These are phyloP conservation scores for Etheostoma cragini DNA, from an alignment of 2,113 vertebrate species.

Conservation along the genomic window DNA sequence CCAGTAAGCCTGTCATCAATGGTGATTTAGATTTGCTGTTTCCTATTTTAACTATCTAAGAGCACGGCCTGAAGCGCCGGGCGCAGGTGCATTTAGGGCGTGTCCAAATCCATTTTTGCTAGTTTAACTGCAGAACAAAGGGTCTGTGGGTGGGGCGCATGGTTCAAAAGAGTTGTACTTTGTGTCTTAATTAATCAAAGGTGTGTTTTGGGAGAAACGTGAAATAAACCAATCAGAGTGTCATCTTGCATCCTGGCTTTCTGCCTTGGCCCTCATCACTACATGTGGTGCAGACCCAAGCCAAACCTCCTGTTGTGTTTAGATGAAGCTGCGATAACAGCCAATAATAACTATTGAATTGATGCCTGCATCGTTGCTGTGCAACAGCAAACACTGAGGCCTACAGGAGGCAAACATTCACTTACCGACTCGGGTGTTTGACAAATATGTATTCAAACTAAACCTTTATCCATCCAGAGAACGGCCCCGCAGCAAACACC, in stretches of 20 bases:
- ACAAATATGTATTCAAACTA: conserved; percentile 43
- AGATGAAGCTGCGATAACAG: conserved; percentile 25
- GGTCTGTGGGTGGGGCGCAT: no score
- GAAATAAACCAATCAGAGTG: no score
- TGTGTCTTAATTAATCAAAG: no score
- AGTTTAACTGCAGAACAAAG: no score
- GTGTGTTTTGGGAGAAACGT: no score
- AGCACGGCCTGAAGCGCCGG: no score
- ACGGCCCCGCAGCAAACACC: conserved; percentile 32
- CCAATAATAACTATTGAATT: conserved; percentile 2
- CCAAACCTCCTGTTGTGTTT: conserved; percentile 24
- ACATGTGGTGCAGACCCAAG: conserved; percentile 24
- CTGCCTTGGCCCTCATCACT: not conserved
- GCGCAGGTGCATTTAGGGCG: no score
- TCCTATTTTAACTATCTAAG: no score
- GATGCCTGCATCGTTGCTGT: conserved; percentile 19
- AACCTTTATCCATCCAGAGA: not conserved
- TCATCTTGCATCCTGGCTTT: not conserved
- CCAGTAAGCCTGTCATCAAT: no score
- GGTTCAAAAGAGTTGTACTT: no score
- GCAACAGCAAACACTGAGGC: conserved; percentile 53
- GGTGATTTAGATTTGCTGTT: no score
- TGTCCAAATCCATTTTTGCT: no score
- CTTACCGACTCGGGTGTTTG: conserved; percentile 17
- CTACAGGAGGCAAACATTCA: conserved; percentile 43